phyloP scores from a whole-genome alignment of 64 coral and sea anemone genomes.

The Dendrophyllia cribrosa region DNA sequence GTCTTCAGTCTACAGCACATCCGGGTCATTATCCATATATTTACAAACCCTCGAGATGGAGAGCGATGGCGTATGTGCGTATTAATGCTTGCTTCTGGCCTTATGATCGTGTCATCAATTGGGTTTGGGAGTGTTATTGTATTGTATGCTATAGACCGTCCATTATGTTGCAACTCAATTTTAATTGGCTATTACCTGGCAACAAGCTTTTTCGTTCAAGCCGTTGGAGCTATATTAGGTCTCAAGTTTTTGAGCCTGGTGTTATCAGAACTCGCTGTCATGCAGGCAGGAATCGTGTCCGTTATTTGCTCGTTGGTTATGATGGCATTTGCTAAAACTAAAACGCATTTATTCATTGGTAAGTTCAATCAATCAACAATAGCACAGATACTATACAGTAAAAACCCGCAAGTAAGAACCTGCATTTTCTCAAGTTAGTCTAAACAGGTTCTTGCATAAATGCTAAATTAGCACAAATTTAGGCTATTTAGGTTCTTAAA shows the following conservation, averaged over 20 bases:
- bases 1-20: conserved; percentile 79
- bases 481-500: no score
- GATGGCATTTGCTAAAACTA: conserved; percentile 93
- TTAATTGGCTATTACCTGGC: conserved; percentile 95
- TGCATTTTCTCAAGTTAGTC: no score
- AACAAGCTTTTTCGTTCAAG: conserved; percentile 90
- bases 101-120: conserved; percentile 94
- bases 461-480: no score
- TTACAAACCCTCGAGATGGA: conserved; percentile 78
- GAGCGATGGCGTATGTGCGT: conserved; percentile 66
- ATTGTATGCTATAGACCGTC: conserved; percentile 88
- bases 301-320: conserved; percentile 77
- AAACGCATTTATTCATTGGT: conserved; percentile 78
- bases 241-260: conserved; percentile 82
- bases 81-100: conserved; percentile 85
- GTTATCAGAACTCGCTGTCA: conserved; percentile 66
- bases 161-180: conserved; percentile 92
- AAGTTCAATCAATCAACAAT: neutral
- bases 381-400: no score
- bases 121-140: conserved; percentile 96
- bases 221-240: conserved; percentile 84
- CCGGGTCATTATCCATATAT: conserved; percentile 77
- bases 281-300: conserved; percentile 83
- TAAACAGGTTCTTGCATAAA: no score
- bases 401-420: no score